phyloP scores from a whole-genome alignment of 37 sponge, comb jelly and placozoan genomes.

The Eunapius fragilis region DNA sequence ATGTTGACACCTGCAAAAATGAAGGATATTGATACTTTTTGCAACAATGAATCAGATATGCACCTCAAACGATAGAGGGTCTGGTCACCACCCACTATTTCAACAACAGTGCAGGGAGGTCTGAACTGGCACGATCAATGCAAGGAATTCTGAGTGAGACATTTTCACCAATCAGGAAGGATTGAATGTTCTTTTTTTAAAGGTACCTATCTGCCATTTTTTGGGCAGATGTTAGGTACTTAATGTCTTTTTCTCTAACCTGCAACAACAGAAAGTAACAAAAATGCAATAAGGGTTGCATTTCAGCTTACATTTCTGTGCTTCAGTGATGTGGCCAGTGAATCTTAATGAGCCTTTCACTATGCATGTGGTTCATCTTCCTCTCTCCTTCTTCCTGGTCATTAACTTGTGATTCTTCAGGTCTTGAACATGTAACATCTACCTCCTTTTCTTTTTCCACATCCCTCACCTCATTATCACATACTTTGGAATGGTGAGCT shows the following conservation, averaged over 20 bases:
- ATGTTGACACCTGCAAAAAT: not conserved
- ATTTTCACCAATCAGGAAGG: constrained; percentile 4
- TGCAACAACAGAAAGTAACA: not conserved
- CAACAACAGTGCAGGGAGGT: not conserved
- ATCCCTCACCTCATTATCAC: too few relatives aligned
- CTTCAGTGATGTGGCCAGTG: too few relatives aligned
- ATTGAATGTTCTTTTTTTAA: not conserved
- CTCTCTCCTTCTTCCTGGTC: too few relatives aligned
- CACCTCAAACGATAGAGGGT: not conserved
- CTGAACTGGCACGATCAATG: constrained; percentile 9
- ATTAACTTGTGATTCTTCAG: too few relatives aligned
- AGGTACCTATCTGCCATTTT: not conserved
- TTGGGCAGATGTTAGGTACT: constrained; percentile 1
- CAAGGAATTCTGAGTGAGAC: constrained; percentile 9
- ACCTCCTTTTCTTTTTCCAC: too few relatives aligned
- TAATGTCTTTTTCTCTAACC: not conserved
- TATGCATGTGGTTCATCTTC: too few relatives aligned
- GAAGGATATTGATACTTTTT: not conserved
- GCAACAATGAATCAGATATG: too few relatives aligned
- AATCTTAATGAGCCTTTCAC: too few relatives aligned
- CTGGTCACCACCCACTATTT: not conserved
- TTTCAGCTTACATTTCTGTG: too few relatives aligned
- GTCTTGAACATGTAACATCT: too few relatives aligned
- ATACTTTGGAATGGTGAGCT: too few relatives aligned
- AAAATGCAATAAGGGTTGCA: not conserved